Conservation (phyloP, 2,888 invertebrate species). For the Noctua comes region DNA sequence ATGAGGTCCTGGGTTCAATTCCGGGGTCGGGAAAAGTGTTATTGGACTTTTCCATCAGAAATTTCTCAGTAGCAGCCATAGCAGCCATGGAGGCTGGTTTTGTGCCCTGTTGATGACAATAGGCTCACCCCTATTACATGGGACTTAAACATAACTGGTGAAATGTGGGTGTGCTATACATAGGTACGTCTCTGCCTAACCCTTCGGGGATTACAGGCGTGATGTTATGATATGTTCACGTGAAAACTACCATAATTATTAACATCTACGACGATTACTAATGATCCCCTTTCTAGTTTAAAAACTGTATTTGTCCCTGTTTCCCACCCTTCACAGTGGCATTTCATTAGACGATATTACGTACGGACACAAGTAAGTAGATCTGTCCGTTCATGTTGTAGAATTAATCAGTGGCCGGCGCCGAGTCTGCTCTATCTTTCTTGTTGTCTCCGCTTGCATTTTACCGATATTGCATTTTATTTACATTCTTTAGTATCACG, state of each 20-base stretch:
- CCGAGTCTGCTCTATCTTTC: slow-evolving; percentile 49
- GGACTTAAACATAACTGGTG: too few species aligned
- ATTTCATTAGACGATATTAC: slow-evolving; percentile 48
- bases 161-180: too few species aligned
- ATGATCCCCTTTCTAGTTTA: slow-evolving; percentile 1
- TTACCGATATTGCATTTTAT: slow-evolving; percentile 27
- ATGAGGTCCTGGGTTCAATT: too few species aligned
- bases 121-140: too few species aligned
- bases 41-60: too few species aligned
- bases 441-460: slow-evolving; percentile 43
- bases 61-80: too few species aligned
- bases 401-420: slow-evolving; percentile 79
- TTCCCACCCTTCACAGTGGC: slow-evolving; percentile 9
- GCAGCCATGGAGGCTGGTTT: too few species aligned
- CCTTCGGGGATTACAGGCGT: too few species aligned
- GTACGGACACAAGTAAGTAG: slow-evolving; percentile 55
- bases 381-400: slow-evolving; percentile 72
- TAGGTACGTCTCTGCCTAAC: too few species aligned
- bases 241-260: neutral
- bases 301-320: neutral
- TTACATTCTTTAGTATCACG: slow-evolving; percentile 12
- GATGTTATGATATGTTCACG: too few species aligned
- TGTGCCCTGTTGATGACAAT: too few species aligned
- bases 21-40: too few species aligned
- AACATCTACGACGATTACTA: neutral